Evolutionary conservation across 2,797 vertebrate genomes (phyloP).

Genomic region (Brotula barbata): DNA sequence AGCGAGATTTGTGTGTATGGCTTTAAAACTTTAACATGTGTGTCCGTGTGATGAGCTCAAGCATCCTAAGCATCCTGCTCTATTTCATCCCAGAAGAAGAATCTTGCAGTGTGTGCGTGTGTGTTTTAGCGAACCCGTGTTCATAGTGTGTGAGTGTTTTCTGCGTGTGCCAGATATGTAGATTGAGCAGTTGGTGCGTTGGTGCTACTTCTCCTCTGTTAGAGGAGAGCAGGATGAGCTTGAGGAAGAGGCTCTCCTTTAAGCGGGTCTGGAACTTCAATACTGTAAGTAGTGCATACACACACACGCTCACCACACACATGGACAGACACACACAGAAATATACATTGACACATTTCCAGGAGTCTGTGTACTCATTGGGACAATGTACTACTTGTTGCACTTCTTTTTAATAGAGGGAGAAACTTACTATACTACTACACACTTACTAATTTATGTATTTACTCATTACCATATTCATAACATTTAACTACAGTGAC

Average conservation of each 20-base stretch:
- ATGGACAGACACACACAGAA: background rate
- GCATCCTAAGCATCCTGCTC: constrained; percentile 40
- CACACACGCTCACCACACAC: constrained; percentile 10
- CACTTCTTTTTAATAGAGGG: background rate
- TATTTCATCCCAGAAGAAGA: constrained; percentile 32
- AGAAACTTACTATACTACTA: constrained; percentile 3
- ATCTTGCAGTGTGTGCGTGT: constrained; percentile 9
- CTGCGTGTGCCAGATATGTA: constrained; percentile 58
- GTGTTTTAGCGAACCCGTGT: constrained; percentile 11
- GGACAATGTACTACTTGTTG: background rate
- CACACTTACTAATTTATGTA: background rate
- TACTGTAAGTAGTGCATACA: constrained; percentile 73
- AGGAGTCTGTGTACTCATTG: background rate
- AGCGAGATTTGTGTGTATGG: constrained; percentile 9
- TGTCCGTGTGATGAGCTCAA: constrained; percentile 28
- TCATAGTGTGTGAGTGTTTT: constrained; percentile 25
- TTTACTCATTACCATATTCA: background rate
- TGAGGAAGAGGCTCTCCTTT: constrained; percentile 84
- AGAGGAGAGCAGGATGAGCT: constrained; percentile 79
- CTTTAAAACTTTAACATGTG: constrained; percentile 14
- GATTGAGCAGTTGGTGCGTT: constrained; percentile 46
- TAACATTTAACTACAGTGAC: background rate
- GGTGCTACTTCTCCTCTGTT: constrained; percentile 54
- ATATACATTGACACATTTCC: background rate
- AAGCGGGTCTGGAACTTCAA: constrained; percentile 82